Evolutionary conservation across 2,113 vertebrate species (phyloP).

Genomic region (Nettapus auritus): DNA sequence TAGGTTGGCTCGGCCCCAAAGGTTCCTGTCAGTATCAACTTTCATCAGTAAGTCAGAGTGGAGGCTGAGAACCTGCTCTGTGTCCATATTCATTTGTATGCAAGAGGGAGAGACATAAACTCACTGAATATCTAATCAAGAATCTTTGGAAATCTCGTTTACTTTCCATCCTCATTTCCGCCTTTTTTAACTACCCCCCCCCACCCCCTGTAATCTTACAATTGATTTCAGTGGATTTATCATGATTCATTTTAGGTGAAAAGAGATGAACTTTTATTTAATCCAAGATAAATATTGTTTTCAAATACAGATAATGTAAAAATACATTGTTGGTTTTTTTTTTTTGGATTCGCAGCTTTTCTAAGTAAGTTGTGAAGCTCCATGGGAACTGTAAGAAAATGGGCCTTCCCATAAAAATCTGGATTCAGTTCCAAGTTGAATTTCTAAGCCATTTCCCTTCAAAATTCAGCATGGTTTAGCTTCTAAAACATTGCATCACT

Average conservation of each 20-base stretch:
- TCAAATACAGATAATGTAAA: not conserved
- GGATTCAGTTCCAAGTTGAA: not conserved
- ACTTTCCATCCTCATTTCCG: not conserved
- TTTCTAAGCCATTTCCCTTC: not conserved
- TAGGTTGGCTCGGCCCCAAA: not conserved
- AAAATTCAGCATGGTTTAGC: slow-evolving; percentile 3
- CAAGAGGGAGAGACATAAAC: slow-evolving; percentile 2
- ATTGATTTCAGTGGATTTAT: not conserved
- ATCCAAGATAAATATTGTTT: not conserved
- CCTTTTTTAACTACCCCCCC: not conserved
- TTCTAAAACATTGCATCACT: slow-evolving; percentile 26
- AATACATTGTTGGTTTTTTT: not conserved
- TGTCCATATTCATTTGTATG: not conserved
- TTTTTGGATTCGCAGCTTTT: not conserved
- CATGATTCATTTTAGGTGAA: not conserved
- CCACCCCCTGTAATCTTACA: not conserved
- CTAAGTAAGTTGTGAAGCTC: not conserved
- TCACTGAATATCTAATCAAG: not conserved
- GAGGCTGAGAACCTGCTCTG: slow-evolving; percentile 31
- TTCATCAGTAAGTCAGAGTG: slow-evolving; percentile 29
- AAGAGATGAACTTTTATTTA: not conserved
- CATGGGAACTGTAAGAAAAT: not conserved
- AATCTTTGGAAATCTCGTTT: slow-evolving; percentile 13
- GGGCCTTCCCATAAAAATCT: not conserved
- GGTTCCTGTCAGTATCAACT: not conserved